Conservation (phyloP, 2,797 vertebrate species). For the Tapera naevia region DNA sequence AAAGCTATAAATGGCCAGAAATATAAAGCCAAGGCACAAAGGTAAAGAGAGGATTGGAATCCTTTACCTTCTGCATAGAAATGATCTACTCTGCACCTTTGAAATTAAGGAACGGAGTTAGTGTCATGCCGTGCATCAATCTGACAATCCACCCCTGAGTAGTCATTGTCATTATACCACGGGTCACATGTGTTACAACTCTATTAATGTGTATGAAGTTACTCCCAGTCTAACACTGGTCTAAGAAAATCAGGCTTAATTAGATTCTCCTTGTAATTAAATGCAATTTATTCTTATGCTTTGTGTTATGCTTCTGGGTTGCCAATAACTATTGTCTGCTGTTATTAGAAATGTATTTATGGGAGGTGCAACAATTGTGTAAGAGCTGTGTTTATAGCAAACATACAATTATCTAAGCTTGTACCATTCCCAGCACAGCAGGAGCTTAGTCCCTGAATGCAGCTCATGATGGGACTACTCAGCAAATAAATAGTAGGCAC, state of each 20-base stretch:
- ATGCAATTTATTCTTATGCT: slow-evolving; percentile 61
- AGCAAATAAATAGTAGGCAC: not conserved
- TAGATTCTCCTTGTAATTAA: slow-evolving; percentile 67
- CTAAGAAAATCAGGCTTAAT: slow-evolving; percentile 62
- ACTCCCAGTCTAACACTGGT: slow-evolving; percentile 34
- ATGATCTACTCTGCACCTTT: not conserved
- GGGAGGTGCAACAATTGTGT: slow-evolving; percentile 48
- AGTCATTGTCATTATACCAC: slow-evolving; percentile 46
- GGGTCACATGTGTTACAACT: slow-evolving; percentile 57
- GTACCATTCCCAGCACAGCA: slow-evolving; percentile 31
- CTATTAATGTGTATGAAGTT: slow-evolving; percentile 66
- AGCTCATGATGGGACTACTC: not conserved
- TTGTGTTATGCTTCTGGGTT: slow-evolving; percentile 54
- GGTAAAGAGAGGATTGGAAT: not conserved
- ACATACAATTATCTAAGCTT: slow-evolving; percentile 33
- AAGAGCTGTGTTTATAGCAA: slow-evolving; percentile 36
- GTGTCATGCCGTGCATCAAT: slow-evolving; percentile 46
- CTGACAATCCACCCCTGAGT: slow-evolving; percentile 55
- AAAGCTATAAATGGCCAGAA: slow-evolving; percentile 39
- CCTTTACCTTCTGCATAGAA: not conserved
- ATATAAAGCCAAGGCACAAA: not conserved
- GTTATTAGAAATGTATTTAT: slow-evolving; percentile 59
- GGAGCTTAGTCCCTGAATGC: slow-evolving; percentile 30
- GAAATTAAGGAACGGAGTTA: slow-evolving; percentile 40
- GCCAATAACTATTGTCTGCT: slow-evolving; percentile 17